These are phyloP conservation scores for Pelodytes ibericus DNA, from an alignment of 2,797 vertebrate genomes.

Conservation along the genomic window DNA sequence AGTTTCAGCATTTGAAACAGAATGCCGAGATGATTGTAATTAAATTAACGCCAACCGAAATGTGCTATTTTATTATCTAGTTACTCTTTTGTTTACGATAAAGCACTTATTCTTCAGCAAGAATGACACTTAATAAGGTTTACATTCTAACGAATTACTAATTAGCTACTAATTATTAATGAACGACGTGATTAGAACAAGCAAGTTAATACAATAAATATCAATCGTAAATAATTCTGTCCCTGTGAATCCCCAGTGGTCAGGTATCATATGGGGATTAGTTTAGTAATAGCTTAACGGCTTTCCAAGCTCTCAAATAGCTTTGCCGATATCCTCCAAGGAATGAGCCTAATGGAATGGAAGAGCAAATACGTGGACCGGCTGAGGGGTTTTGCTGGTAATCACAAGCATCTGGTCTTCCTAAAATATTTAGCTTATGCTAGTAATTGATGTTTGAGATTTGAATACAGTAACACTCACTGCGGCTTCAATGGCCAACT, in stretches of 20 bases:
- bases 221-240: slow-evolving; percentile 43
- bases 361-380: slow-evolving; percentile 22
- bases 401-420: slow-evolving; percentile 24
- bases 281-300: slow-evolving; percentile 28
- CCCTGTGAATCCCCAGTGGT: slow-evolving; percentile 38
- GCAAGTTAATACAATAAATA: slow-evolving; percentile 40
- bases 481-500: not conserved
- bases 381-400: slow-evolving; percentile 11
- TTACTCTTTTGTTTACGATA: not conserved
- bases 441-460: slow-evolving; percentile 29
- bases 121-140: slow-evolving; percentile 15
- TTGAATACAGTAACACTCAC: not conserved
- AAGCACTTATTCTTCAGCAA: not conserved
- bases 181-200: slow-evolving; percentile 37
- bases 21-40: not conserved
- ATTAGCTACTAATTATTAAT: slow-evolving; percentile 43
- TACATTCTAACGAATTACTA: slow-evolving; percentile 30
- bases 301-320: slow-evolving; percentile 11
- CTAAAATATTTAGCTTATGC: slow-evolving; percentile 46
- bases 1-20: not conserved
- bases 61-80: not conserved
- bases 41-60: not conserved
- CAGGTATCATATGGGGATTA: slow-evolving; percentile 16
- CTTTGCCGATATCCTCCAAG: slow-evolving; percentile 17
- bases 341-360: slow-evolving; percentile 40